phyloP scores from a whole-genome alignment of 23 tunicate species.

The Styela clava region DNA sequence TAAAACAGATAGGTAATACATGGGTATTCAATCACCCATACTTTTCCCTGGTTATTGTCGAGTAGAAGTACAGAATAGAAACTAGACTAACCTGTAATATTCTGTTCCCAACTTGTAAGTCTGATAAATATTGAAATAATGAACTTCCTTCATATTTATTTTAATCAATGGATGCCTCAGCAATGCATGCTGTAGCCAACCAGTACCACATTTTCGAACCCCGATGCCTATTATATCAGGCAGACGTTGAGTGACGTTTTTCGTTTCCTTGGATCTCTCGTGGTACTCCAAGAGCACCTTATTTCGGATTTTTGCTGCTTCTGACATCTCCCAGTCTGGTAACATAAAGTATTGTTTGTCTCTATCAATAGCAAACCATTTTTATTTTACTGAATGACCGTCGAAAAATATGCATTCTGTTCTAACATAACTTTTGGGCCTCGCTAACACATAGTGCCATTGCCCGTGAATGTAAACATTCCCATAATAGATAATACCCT shows the following conservation, averaged over 20 bases:
- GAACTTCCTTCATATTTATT: background rate
- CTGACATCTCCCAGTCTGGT: background rate
- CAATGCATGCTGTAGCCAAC: background rate
- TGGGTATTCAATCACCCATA: too few relatives aligned
- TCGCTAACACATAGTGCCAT: too few relatives aligned
- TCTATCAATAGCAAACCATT: too few relatives aligned
- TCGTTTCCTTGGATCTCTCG: background rate
- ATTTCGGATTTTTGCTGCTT: background rate
- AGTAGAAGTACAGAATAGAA: too few relatives aligned
- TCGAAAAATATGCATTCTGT: too few relatives aligned
- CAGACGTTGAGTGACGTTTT: background rate
- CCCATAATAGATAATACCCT: too few relatives aligned
- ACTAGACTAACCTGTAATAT: background rate
- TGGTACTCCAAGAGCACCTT: background rate
- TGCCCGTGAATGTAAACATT: too few relatives aligned
- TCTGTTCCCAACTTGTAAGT: background rate
- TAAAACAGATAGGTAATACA: too few relatives aligned
- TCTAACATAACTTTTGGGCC: too few relatives aligned
- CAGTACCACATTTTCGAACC: background rate
- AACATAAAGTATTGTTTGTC: too few relatives aligned
- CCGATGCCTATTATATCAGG: background rate
- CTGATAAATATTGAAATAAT: background rate
- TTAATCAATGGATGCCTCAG: background rate
- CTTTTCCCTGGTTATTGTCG: too few relatives aligned
- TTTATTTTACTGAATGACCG: too few relatives aligned